phyloP scores from a whole-genome alignment of 2,888 invertebrate genomes.

The Antheraea yamamai region DNA sequence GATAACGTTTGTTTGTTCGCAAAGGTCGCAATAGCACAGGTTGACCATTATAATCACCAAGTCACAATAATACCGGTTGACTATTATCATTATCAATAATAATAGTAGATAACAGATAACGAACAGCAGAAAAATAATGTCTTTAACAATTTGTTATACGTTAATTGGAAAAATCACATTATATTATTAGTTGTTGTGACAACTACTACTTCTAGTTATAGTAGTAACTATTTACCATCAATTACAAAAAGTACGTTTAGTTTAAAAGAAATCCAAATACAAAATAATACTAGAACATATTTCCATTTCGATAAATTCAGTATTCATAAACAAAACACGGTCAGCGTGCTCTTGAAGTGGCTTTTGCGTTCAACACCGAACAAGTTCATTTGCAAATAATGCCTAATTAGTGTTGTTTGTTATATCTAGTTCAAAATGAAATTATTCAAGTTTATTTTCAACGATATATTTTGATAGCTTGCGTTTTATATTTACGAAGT shows the following conservation, averaged over 20 bases:
- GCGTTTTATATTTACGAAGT: not conserved
- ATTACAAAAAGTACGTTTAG: not conserved
- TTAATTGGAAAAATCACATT: too few relatives aligned
- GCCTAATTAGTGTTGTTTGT: slow-evolving; percentile 1
- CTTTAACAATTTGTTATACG: too few relatives aligned
- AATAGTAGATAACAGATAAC: too few relatives aligned
- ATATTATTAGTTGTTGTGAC: too few relatives aligned
- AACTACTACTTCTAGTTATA: not conserved
- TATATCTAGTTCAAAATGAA: not conserved
- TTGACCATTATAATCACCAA: too few relatives aligned
- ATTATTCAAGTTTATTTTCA: not conserved
- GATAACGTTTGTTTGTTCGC: too few relatives aligned
- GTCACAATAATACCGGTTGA: too few relatives aligned
- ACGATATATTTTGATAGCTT: not conserved
- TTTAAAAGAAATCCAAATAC: not conserved
- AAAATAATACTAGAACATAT: not conserved
- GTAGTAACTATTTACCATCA: not conserved
- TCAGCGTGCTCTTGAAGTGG: not conserved
- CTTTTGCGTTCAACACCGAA: slow-evolving; percentile 7
- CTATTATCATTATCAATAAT: too few relatives aligned
- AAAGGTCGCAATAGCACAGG: too few relatives aligned
- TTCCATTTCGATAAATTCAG: not conserved
- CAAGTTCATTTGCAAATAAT: not conserved
- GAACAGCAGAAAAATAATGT: too few relatives aligned
- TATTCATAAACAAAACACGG: not conserved